Evolutionary conservation across 2,888 invertebrate species (phyloP).

Genomic region (Strigamia crassipes): DNA sequence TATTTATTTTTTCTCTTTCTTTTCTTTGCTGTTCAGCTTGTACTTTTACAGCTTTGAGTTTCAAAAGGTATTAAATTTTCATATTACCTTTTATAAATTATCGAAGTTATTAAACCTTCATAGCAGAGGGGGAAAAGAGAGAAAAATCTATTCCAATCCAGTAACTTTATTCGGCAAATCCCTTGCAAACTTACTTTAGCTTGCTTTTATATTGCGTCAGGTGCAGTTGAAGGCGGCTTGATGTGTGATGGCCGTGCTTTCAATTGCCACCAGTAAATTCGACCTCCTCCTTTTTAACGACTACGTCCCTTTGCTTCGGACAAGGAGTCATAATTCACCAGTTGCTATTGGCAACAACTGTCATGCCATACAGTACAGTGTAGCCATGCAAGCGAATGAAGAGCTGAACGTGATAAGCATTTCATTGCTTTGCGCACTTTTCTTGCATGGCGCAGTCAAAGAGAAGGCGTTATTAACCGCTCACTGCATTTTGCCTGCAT

Average conservation of each 20-base stretch:
- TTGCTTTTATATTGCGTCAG: conserved; percentile 42
- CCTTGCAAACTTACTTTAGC: conserved; percentile 21
- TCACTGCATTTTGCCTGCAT: conserved; percentile 27
- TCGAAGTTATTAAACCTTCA: background rate
- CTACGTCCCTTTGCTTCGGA: conserved; percentile 5
- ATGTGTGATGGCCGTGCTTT: conserved; percentile 40
- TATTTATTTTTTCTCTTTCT: too few relatives aligned
- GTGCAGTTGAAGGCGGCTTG: conserved; percentile 26
- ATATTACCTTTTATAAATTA: background rate
- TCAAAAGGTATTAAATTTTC: background rate
- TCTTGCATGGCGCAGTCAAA: conserved; percentile 27
- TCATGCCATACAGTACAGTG: conserved; percentile 28
- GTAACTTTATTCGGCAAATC: conserved; percentile 29
- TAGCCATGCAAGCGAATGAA: conserved; percentile 33
- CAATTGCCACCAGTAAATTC: conserved; percentile 38
- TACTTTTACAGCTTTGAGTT: background rate
- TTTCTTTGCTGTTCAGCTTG: background rate
- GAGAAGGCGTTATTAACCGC: conserved; percentile 39
- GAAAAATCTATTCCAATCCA: background rate
- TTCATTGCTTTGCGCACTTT: conserved; percentile 13
- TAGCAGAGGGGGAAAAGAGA: background rate
- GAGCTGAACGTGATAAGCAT: conserved; percentile 37
- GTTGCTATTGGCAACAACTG: conserved; percentile 42
- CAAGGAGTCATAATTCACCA: conserved; percentile 42
- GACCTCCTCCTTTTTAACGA: conserved; percentile 35